Conservation (phyloP, 37 sponge, comb jelly and placozoan genomes). For the Geodia barretti region DNA sequence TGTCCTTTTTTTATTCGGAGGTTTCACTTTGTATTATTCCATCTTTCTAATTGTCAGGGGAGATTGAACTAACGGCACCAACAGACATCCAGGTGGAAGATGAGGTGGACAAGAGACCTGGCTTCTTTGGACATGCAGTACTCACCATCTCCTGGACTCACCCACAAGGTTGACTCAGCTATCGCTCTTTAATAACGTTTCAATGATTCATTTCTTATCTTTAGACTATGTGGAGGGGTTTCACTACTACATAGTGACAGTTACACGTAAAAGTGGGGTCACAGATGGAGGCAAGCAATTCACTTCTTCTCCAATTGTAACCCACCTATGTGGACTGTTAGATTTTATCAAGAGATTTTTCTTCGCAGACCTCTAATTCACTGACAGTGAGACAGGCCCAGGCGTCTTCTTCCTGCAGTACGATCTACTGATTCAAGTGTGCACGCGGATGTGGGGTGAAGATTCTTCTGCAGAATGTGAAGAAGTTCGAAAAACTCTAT, state of each 20-base stretch:
- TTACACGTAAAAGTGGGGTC: background rate
- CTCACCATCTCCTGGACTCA: constrained; percentile 29
- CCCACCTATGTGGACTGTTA: background rate
- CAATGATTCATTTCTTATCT: background rate
- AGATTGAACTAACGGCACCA: constrained; percentile 10
- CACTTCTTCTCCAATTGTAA: background rate
- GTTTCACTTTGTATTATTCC: background rate
- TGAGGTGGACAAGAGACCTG: constrained; percentile 14
- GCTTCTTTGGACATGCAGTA: constrained; percentile 47
- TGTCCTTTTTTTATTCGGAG: background rate
- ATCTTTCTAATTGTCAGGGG: background rate
- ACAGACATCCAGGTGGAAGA: background rate
- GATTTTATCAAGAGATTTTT: no score
- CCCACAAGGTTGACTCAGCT: constrained; percentile 27
- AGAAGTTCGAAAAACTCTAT: no score
- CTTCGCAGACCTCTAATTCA: no score
- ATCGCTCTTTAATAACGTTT: no score
- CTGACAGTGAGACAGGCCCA: no score
- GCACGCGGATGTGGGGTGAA: no score
- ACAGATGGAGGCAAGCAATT: background rate
- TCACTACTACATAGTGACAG: background rate
- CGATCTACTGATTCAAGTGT: no score
- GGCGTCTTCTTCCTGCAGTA: no score
- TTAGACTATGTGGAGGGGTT: background rate
- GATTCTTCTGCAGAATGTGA: no score